These are phyloP conservation scores for Thyatira batis DNA, from an alignment of 2,888 invertebrate genomes.

Conservation along the genomic window DNA sequence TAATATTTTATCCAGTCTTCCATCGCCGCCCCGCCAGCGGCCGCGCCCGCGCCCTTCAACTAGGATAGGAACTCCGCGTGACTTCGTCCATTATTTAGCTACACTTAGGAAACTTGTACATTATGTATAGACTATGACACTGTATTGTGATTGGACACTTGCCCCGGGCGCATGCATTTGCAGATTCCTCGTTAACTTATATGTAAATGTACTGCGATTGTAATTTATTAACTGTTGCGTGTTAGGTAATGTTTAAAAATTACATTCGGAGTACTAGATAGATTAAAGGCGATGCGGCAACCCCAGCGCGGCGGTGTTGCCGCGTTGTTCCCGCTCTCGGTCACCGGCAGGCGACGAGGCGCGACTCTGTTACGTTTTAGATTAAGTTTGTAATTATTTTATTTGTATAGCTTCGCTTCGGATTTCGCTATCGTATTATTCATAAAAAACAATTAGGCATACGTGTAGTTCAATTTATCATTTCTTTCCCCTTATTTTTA, in stretches of 20 bases:
- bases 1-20: slow-evolving; percentile 63
- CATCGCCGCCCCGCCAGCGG: slow-evolving; percentile 42
- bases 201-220: slow-evolving; percentile 4
- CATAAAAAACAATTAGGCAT: slow-evolving; percentile 42
- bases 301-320: slow-evolving; percentile 5
- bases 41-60: slow-evolving; percentile 18
- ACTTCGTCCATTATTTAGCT: slow-evolving; percentile 66
- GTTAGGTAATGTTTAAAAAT: neutral
- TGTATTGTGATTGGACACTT: slow-evolving; percentile 15
- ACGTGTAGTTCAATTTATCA: slow-evolving; percentile 53
- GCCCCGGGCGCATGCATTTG: slow-evolving; percentile 36
- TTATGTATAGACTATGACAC: slow-evolving; percentile 47
- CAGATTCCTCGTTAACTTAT: slow-evolving; percentile 32
- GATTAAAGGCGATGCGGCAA: slow-evolving; percentile 9
- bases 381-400: slow-evolving; percentile 36
- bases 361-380: slow-evolving; percentile 21
- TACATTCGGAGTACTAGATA: neutral
- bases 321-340: slow-evolving; percentile 1
- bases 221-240: neutral
- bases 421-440: slow-evolving; percentile 44
- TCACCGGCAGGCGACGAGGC: neutral
- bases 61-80: slow-evolving; percentile 47
- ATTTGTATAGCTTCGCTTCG: slow-evolving; percentile 44
- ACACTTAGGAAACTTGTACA: slow-evolving; percentile 61
- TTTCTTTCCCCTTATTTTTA: slow-evolving; percentile 25